Conservation (phyloP, 2,113 vertebrate species). For the Aldabrachelys gigantea region DNA sequence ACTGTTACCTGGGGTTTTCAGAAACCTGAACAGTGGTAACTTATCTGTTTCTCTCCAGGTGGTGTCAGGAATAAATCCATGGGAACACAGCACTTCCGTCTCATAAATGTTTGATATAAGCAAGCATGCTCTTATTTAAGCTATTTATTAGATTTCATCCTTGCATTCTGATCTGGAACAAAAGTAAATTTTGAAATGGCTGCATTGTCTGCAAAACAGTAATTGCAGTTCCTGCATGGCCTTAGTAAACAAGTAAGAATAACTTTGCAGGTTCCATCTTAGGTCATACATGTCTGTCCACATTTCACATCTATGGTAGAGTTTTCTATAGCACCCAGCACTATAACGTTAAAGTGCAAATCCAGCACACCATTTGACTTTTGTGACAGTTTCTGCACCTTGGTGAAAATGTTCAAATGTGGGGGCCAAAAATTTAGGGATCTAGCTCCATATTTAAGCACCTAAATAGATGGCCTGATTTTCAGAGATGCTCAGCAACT, state of each 20-base stretch:
- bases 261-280: background rate
- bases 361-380: background rate
- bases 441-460: too few relatives aligned
- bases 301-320: background rate
- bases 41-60: too few relatives aligned
- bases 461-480: conserved; percentile 31
- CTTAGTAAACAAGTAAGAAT: background rate
- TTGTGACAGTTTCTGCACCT: background rate
- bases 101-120: too few relatives aligned
- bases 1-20: background rate
- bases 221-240: accelerated
- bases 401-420: conserved; percentile 5
- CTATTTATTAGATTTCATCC: too few relatives aligned
- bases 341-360: background rate
- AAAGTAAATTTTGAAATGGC: background rate
- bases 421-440: too few relatives aligned
- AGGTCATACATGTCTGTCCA: background rate
- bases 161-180: background rate
- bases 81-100: too few relatives aligned
- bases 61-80: too few relatives aligned
- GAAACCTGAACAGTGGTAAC: background rate
- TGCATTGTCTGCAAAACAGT: background rate
- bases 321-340: background rate
- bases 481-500: conserved; percentile 27
- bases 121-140: too few relatives aligned